phyloP scores from a whole-genome alignment of 92 coral and sea anemone genomes.

The Palythoa grandis region DNA sequence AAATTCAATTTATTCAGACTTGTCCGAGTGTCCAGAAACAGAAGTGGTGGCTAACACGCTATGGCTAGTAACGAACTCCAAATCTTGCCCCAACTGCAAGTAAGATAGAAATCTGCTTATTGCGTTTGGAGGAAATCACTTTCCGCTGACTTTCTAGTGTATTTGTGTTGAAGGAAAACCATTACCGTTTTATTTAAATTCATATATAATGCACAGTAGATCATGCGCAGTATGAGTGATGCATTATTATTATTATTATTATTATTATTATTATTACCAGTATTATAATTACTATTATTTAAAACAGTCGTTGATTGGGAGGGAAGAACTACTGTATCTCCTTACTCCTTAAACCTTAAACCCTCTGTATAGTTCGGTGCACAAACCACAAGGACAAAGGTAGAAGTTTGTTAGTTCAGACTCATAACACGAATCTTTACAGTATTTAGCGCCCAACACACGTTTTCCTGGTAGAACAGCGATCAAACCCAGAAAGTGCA shows the following conservation, averaged over 20 bases:
- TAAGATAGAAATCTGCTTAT: slow-evolving; percentile 35
- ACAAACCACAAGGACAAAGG: not conserved
- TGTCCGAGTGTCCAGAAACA: slow-evolving; percentile 96
- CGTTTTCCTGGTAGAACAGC: too few relatives aligned
- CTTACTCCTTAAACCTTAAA: not conserved
- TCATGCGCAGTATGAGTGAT: too few relatives aligned
- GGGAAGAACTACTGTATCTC: too few relatives aligned
- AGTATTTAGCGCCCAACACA: too few relatives aligned
- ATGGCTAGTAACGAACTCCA: slow-evolving; percentile 98
- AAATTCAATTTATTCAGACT: slow-evolving; percentile 45
- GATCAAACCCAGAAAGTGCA: too few relatives aligned
- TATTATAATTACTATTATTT: too few relatives aligned
- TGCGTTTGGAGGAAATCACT: too few relatives aligned
- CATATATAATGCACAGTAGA: too few relatives aligned
- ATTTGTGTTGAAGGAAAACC: not conserved
- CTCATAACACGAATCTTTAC: not conserved
- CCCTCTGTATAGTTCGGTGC: not conserved
- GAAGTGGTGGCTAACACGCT: slow-evolving; percentile 91
- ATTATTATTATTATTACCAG: too few relatives aligned
- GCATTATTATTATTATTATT: too few relatives aligned
- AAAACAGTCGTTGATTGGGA: not conserved
- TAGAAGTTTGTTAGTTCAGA: not conserved
- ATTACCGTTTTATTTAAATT: too few relatives aligned
- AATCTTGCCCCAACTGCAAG: slow-evolving; percentile 98
- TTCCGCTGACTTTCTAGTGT: not conserved